Conservation (phyloP, 2,797 vertebrate species). For the Acanthopagrus latus region DNA sequence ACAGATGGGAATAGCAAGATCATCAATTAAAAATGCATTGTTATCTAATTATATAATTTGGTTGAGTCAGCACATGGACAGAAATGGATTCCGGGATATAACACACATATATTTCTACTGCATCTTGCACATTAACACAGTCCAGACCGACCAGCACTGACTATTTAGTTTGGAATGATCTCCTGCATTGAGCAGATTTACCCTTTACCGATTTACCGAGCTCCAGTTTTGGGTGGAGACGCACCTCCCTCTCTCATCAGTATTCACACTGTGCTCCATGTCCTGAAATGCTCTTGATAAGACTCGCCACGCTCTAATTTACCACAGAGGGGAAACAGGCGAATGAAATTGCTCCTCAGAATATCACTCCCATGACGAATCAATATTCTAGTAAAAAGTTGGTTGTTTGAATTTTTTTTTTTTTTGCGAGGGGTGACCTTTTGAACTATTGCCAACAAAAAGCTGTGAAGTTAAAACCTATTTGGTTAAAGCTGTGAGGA, state of each 20-base stretch:
- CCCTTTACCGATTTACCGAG: slow-evolving; percentile 39
- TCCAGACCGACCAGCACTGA: not conserved
- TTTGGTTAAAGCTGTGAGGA: slow-evolving; percentile 26
- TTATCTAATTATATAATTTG: slow-evolving; percentile 9
- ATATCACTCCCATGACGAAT: slow-evolving; percentile 70
- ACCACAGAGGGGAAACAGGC: slow-evolving; percentile 61
- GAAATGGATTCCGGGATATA: slow-evolving; percentile 3
- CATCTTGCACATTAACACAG: not conserved
- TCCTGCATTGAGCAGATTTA: slow-evolving; percentile 20
- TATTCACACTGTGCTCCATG: slow-evolving; percentile 53
- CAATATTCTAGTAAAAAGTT: slow-evolving; percentile 59
- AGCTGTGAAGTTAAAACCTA: slow-evolving; percentile 16
- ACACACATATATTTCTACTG: not conserved
- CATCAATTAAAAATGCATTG: not conserved
- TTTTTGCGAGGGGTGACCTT: slow-evolving; percentile 44
- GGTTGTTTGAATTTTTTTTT: slow-evolving; percentile 37
- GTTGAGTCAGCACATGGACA: not conserved
- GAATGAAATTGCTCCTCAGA: slow-evolving; percentile 64
- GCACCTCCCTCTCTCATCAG: slow-evolving; percentile 60
- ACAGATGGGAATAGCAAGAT: not conserved
- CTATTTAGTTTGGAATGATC: slow-evolving; percentile 14
- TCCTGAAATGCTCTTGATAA: slow-evolving; percentile 68
- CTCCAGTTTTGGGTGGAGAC: slow-evolving; percentile 18
- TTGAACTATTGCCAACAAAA: slow-evolving; percentile 57
- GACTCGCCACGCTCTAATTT: slow-evolving; percentile 66